These are phyloP conservation scores for Oopsacas minuta DNA, from an alignment of 37 sponge, comb jelly and placozoan species.

Conservation along the genomic window DNA sequence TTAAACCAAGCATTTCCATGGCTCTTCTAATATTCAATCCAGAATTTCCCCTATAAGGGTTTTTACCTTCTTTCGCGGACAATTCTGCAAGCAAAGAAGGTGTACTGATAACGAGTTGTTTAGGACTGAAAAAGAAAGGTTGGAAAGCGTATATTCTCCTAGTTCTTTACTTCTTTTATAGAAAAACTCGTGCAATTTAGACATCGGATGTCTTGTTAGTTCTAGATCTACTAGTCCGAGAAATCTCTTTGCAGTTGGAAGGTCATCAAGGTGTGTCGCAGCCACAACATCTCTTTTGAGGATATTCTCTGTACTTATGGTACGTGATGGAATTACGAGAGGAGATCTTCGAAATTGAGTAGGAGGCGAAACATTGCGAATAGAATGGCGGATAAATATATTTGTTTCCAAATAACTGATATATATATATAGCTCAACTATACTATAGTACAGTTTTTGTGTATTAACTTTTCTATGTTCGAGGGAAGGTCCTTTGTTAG, in stretches of 20 bases:
- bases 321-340: no score
- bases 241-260: background rate
- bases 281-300: no score
- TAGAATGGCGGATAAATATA: no score
- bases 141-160: background rate
- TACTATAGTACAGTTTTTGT: no score
- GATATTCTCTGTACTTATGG: no score
- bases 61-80: background rate
- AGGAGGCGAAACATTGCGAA: no score
- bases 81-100: background rate
- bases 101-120: background rate
- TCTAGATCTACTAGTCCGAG: conserved; percentile 4
- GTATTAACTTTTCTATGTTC: no score
- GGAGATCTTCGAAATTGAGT: no score
- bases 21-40: no score
- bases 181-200: background rate
- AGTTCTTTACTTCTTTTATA: background rate
- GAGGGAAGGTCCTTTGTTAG: no score
- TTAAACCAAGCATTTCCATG: background rate
- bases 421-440: no score
- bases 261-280: background rate
- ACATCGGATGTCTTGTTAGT: background rate
- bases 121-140: background rate
- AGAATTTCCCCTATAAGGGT: background rate
- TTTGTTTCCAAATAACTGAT: no score